Base-by-base conservation (phyloP, 2,888 invertebrate genomes). In the Coecobrya sp. region DNA sequence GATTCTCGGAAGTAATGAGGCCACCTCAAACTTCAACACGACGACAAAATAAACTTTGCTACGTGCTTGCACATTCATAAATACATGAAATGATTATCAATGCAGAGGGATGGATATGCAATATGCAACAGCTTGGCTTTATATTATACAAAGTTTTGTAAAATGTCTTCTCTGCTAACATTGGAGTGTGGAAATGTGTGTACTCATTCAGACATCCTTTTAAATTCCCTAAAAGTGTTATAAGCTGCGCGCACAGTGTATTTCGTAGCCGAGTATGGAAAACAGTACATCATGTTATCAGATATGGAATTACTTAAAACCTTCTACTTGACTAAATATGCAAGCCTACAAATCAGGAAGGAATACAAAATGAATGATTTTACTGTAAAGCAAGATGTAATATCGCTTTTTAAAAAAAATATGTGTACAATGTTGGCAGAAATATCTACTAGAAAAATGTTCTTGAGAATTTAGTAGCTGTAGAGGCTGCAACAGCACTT, bases 1-100 rank as follows among this genome's bases (percentile, higher is more conserved):
- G 42, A 62, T 84, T 84, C 84, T 62, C 36, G 84, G 84, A 84
- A 84, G 62, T 84, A 62, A 36, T 82, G 27, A 82, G 55, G 81
- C 55, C 81, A 81, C 42, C 16, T 70, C 36, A n/a, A 65, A 52
- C 79, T 11, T 45, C 73, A 73, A 73, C 45, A 73, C 22, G 8
- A 73, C 73, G 45, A 70, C 30, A 36, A 36, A 36, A 70, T 45
- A 19, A 25, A 11, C 5, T 73, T 8, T 42, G 19, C 4, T 73
- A 36, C 68, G 73, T 73, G 45, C 45, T 22, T 11, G 16, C n/a
- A n/a, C n/a, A n/a, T n/a, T n/a, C n/a, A n/a, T n/a, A n/a, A n/a
- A n/a, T 22, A 45, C 45, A 22, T 73, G 8, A 73, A 27, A 65
- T 45, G 25, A 25, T 25, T 25, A 65, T 4, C 25, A 19, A 11